These are phyloP conservation scores for Dermolepida albohirtum DNA, from an alignment of 2,888 invertebrate species.

Conservation along the genomic window DNA sequence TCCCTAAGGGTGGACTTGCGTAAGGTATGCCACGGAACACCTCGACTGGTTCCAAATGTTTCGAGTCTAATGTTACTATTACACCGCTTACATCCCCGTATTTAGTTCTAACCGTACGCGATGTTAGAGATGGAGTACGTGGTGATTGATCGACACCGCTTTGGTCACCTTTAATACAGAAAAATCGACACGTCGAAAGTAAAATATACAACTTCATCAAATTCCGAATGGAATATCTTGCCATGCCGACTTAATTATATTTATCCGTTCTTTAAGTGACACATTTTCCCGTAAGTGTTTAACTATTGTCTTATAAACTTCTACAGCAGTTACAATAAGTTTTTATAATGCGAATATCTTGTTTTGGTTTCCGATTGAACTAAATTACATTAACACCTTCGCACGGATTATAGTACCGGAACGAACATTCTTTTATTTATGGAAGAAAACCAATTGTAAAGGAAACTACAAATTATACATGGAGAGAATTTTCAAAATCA, in stretches of 20 bases:
- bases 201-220: slow-evolving; percentile 19
- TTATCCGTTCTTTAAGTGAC: slow-evolving; percentile 21
- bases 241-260: slow-evolving; percentile 19
- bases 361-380: no score
- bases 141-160: slow-evolving; percentile 54
- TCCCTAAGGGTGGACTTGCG: slow-evolving; percentile 90
- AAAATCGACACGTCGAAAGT: slow-evolving; percentile 40
- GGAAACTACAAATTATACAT: no score
- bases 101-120: slow-evolving; percentile 87
- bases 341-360: no score
- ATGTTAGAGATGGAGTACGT: slow-evolving; percentile 71
- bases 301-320: neutral
- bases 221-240: slow-evolving; percentile 21
- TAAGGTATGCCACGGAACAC: slow-evolving; percentile 95
- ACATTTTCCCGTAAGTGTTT: slow-evolving; percentile 4
- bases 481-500: no score
- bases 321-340: no score
- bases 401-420: no score
- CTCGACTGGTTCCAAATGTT: slow-evolving; percentile 89
- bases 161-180: slow-evolving; percentile 42
- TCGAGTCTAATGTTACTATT: slow-evolving; percentile 83
- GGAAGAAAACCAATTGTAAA: no score
- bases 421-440: no score
- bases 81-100: slow-evolving; percentile 89
- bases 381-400: no score